These are phyloP conservation scores for Uria lomvia DNA, from an alignment of 2,113 vertebrate species.

Conservation along the genomic window DNA sequence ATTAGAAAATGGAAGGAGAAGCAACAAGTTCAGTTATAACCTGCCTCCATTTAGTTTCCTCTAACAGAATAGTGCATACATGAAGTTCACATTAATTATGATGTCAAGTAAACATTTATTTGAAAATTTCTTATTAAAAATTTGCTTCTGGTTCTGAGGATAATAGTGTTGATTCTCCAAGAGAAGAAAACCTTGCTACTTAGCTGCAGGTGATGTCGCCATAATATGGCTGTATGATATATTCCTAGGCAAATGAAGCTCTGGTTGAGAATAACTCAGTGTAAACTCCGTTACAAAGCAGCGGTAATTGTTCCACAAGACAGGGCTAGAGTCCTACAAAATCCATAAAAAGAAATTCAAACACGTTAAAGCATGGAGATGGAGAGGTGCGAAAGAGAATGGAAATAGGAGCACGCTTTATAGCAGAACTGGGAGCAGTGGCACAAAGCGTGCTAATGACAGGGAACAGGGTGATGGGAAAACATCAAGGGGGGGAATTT, in stretches of 20 bases:
- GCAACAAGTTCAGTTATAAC: background rate
- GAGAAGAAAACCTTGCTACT: background rate
- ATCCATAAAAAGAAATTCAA: background rate
- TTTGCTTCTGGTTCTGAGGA: background rate
- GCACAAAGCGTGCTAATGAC: conserved; percentile 21
- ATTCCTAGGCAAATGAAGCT: conserved; percentile 2
- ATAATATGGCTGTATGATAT: background rate
- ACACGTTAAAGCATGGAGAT: background rate
- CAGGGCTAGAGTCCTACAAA: background rate
- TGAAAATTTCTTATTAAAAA: background rate
- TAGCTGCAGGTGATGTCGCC: background rate
- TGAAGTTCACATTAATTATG: background rate
- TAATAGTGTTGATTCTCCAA: background rate
- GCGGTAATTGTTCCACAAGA: background rate
- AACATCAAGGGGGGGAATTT: conserved; percentile 46
- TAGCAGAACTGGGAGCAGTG: background rate
- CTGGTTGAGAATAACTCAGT: background rate
- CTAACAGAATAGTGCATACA: background rate
- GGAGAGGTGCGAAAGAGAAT: background rate
- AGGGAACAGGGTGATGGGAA: conserved; percentile 13
- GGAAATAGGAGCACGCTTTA: background rate
- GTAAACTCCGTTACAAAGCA: background rate
- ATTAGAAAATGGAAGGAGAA: background rate
- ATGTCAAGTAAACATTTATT: background rate
- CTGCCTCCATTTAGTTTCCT: background rate